Evolutionary conservation across 2,797 vertebrate species (phyloP).

Genomic region (Forpus xanthops): DNA sequence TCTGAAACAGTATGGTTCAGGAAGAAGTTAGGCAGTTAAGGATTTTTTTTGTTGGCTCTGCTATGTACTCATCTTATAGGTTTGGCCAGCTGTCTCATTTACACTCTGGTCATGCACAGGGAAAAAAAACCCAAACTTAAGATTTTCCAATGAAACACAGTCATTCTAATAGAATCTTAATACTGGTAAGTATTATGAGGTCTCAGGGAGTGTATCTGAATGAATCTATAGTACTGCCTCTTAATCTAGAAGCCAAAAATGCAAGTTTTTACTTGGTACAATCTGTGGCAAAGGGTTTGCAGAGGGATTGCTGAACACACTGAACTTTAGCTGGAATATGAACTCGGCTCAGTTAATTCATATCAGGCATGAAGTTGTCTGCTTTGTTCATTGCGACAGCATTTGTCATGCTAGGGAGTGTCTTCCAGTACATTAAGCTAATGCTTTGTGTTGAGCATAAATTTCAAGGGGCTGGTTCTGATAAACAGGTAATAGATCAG

Average conservation of each 20-base stretch:
- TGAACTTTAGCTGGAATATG: neutral
- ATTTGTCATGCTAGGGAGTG: neutral
- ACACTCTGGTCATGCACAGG: neutral
- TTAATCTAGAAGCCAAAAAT: neutral
- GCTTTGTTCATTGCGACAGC: neutral
- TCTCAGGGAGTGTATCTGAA: neutral
- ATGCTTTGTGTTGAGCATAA: neutral
- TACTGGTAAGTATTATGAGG: neutral
- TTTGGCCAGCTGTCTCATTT: neutral
- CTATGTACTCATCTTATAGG: neutral
- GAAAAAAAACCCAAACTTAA: neutral
- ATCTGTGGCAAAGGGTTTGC: neutral
- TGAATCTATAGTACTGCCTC: neutral
- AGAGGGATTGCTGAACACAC: neutral
- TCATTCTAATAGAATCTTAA: neutral
- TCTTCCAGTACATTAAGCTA: neutral
- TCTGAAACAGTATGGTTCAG: neutral
- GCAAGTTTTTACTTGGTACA: neutral
- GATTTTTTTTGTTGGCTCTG: conserved; percentile 7
- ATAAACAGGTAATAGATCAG: neutral
- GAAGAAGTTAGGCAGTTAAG: neutral
- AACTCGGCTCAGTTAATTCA: neutral
- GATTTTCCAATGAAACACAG: neutral
- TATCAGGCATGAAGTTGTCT: neutral
- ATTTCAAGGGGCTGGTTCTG: conserved; percentile 7